Evolutionary conservation across 2,888 invertebrate genomes (phyloP).

Genomic region (Timandra comae): DNA sequence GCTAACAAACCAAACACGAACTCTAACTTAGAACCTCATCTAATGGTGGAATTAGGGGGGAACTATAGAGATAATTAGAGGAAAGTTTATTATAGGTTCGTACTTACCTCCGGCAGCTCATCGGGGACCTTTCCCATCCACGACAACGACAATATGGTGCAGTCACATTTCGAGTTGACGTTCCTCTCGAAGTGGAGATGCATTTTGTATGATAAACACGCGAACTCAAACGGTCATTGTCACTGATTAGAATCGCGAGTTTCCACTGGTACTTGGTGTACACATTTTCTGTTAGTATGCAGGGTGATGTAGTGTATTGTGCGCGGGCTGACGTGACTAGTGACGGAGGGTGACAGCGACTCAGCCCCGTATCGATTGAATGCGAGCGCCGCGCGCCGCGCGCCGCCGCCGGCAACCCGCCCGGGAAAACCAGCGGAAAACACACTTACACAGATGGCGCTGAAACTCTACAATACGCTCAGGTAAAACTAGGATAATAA

Average conservation of each 20-base stretch:
- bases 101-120: slow-evolving; percentile 93
- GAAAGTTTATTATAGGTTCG: no score
- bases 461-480: slow-evolving; percentile 12
- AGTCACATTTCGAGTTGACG: slow-evolving; percentile 95
- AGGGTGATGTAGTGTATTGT: slow-evolving; percentile 32
- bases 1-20: background rate
- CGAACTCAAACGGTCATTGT: slow-evolving; percentile 27
- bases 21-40: no score
- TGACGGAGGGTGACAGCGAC: slow-evolving; percentile 48
- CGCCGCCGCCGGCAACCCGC: slow-evolving; percentile 42
- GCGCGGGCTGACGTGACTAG: slow-evolving; percentile 45
- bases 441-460: slow-evolving; percentile 53
- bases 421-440: slow-evolving; percentile 49
- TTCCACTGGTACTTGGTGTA: slow-evolving; percentile 2
- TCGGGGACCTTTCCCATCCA: slow-evolving; percentile 99
- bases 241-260: slow-evolving; percentile 7
- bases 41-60: no score
- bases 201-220: slow-evolving; percentile 76
- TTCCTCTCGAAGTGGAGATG: slow-evolving; percentile 97
- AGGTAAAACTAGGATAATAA: background rate
- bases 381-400: slow-evolving; percentile 39
- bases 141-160: slow-evolving; percentile 93
- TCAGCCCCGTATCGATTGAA: slow-evolving; percentile 67
- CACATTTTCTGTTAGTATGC: slow-evolving; percentile 42
- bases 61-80: no score